phyloP scores from a whole-genome alignment of 1,140 invertebrate genomes.

The Pseudomyrmex sp. region DNA sequence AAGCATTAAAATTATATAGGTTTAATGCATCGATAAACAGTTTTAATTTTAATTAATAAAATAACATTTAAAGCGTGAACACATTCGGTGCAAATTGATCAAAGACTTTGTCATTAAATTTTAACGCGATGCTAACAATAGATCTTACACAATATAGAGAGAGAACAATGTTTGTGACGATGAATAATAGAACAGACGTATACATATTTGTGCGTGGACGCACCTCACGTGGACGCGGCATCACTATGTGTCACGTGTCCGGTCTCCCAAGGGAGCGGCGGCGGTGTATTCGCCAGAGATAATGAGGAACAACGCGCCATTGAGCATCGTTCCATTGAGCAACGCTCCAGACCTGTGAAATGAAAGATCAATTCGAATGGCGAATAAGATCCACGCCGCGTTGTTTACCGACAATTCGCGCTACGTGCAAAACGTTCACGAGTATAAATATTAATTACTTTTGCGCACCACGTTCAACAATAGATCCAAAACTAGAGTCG shows the following conservation, averaged over 20 bases:
- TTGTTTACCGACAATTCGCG: neutral
- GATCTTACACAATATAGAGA: neutral
- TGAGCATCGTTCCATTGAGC: slow-evolving; percentile 83
- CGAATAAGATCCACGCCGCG: neutral
- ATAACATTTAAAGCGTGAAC: too few species aligned
- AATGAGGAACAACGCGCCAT: slow-evolving; percentile 82
- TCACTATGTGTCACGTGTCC: slow-evolving; percentile 75
- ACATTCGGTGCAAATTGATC: neutral
- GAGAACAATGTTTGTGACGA: neutral
- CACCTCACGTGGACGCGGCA: slow-evolving; percentile 80
- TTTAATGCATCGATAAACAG: neutral
- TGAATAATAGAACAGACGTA: slow-evolving; percentile 70
- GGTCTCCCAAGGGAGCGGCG: slow-evolving; percentile 82
- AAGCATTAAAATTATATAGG: neutral
- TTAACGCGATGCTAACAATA: neutral
- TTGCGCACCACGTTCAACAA: neutral
- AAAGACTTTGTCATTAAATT: neutral
- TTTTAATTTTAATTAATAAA: too few species aligned
- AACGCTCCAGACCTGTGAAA: slow-evolving; percentile 81
- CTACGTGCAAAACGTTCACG: neutral
- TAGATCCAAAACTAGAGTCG: neutral
- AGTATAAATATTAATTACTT: slow-evolving; percentile 21
- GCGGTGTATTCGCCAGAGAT: slow-evolving; percentile 81
- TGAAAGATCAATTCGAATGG: neutral
- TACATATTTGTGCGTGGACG: slow-evolving; percentile 69